phyloP scores from a whole-genome alignment of 2,888 invertebrate genomes.

The Lydus trimaculatus region DNA sequence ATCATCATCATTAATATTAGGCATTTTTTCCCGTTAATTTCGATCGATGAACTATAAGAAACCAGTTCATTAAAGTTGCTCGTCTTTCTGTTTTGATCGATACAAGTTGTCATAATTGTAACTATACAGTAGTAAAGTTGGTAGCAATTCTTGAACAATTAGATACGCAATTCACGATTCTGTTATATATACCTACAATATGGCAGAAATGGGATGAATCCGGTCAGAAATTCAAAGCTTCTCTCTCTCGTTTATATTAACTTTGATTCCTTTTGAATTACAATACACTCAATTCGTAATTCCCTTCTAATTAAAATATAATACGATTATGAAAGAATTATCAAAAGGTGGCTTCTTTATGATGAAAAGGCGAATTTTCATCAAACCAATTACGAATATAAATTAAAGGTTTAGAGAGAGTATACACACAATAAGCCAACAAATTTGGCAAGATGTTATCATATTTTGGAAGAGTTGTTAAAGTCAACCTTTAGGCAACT shows the following conservation, averaged over 20 bases:
- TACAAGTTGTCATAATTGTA: no score
- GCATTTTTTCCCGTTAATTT: no score
- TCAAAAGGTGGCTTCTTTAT: background rate
- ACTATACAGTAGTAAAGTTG: background rate
- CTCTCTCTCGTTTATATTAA: background rate
- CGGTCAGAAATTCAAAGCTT: background rate
- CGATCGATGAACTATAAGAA: constrained; percentile 7
- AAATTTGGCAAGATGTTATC: background rate
- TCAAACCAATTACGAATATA: background rate
- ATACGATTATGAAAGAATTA: background rate
- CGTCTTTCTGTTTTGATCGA: background rate
- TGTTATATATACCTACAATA: no score
- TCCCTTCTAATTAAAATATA: background rate
- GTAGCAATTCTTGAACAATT: background rate
- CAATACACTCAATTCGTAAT: background rate
- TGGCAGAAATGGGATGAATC: background rate
- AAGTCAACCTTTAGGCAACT: background rate
- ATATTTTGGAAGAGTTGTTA: background rate
- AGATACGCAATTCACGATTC: background rate
- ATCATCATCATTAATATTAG: constrained; percentile 7
- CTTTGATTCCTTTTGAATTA: background rate
- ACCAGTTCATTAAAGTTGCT: background rate
- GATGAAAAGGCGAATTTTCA: background rate
- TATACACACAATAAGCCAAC: background rate
- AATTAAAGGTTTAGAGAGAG: background rate